Evolutionary conservation across 2,113 vertebrate species (phyloP).

Genomic region (Vicugna pacos): DNA sequence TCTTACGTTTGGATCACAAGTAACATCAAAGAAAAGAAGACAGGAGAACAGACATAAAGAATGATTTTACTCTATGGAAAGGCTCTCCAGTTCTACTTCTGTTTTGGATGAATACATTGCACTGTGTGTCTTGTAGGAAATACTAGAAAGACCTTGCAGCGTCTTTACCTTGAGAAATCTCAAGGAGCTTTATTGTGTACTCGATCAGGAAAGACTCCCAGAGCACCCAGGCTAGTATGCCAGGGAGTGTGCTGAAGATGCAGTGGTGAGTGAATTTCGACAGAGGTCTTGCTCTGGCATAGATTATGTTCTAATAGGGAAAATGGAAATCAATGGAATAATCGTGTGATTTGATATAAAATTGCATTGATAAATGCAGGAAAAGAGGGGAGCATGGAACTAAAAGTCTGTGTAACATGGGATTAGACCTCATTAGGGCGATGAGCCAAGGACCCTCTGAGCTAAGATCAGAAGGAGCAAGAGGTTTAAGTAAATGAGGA

Average conservation of each 20-base stretch:
- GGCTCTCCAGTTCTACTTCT: not conserved
- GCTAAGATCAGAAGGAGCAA: not conserved
- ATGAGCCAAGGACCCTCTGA: not conserved
- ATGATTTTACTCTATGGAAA: not conserved
- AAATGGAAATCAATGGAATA: not conserved
- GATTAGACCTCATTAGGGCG: not conserved
- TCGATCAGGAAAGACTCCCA: conserved; percentile 4
- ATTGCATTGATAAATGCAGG: not conserved
- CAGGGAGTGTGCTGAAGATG: not conserved
- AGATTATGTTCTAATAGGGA: not conserved
- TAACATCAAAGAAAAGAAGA: conserved; percentile 17
- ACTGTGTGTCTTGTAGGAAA: not conserved
- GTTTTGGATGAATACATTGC: not conserved
- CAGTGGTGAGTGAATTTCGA: not conserved
- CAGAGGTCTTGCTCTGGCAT: not conserved
- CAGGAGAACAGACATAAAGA: not conserved
- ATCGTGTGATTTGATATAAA: not conserved
- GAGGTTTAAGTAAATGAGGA: not conserved
- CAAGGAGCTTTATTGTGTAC: not conserved
- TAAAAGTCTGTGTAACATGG: not conserved
- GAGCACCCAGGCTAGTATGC: not conserved
- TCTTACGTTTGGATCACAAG: not conserved
- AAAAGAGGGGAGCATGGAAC: not conserved
- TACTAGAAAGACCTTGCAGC: not conserved
- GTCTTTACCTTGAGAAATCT: not conserved